Evolutionary conservation across 2,888 invertebrate genomes (phyloP).

Genomic region (Arenicola marina): DNA sequence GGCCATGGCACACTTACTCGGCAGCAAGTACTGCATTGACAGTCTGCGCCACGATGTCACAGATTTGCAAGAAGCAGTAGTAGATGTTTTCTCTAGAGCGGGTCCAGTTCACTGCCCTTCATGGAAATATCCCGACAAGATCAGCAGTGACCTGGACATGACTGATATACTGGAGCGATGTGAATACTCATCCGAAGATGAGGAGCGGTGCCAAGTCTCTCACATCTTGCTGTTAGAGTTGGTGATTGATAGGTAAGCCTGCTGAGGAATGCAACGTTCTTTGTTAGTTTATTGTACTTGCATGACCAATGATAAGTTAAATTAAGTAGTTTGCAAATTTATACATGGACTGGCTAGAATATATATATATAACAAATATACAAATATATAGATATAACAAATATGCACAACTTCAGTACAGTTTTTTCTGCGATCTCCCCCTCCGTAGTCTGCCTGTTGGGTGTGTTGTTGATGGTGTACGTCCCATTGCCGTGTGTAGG

Average conservation of each 20-base stretch:
- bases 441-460: too few relatives aligned
- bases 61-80: conserved; percentile 55
- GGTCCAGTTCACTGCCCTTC: conserved; percentile 55
- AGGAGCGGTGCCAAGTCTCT: conserved; percentile 56
- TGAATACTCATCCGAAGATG: conserved; percentile 43
- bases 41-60: conserved; percentile 56
- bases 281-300: too few relatives aligned
- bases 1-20: conserved; percentile 32
- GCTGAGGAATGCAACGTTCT: too few relatives aligned
- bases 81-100: conserved; percentile 49
- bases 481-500: too few relatives aligned
- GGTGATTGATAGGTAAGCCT: conserved; percentile 58
- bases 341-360: too few relatives aligned
- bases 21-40: conserved; percentile 45
- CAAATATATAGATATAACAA: too few relatives aligned
- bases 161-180: conserved; percentile 55
- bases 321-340: too few relatives aligned
- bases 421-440: too few relatives aligned
- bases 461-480: too few relatives aligned
- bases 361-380: too few relatives aligned
- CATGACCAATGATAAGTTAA: too few relatives aligned
- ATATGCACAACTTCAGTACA: too few relatives aligned
- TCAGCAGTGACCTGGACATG: conserved; percentile 51
- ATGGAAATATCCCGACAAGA: conserved; percentile 62
- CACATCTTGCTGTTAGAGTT: conserved; percentile 60